These are phyloP conservation scores for Macropodus opercularis DNA, from an alignment of 2,797 vertebrate species.

Conservation along the genomic window DNA sequence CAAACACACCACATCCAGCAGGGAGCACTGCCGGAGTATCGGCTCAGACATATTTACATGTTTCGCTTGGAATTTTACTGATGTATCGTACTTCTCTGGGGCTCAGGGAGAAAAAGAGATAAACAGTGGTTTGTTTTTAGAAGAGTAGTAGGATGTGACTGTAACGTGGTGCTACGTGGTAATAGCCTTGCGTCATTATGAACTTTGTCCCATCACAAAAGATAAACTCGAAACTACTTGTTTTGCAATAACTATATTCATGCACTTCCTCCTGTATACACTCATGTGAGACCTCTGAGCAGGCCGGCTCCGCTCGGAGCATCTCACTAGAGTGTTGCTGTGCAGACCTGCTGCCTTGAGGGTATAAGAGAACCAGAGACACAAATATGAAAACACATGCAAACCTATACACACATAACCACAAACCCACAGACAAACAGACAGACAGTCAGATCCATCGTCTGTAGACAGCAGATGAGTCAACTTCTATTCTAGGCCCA, in stretches of 20 bases:
- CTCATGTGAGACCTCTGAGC: conserved; percentile 1
- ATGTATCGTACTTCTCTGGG: neutral
- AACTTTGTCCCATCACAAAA: neutral
- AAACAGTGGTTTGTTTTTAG: neutral
- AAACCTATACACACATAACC: conserved; percentile 34
- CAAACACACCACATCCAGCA: neutral
- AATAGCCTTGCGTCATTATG: neutral
- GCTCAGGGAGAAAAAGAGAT: neutral
- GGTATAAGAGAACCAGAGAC: conserved; percentile 47
- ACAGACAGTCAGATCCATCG: conserved; percentile 55
- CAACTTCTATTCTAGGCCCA: conserved; percentile 67
- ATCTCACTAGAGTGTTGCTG: conserved; percentile 51
- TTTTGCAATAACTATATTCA: conserved; percentile 22
- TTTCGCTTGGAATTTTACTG: too few species aligned
- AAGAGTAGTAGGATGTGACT: neutral
- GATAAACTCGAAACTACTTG: neutral
- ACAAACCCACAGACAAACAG: conserved; percentile 39
- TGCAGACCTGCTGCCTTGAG: conserved; percentile 53
- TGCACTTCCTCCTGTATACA: neutral
- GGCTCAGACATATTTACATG: neutral
- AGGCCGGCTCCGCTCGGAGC: conserved; percentile 26
- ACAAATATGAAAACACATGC: conserved; percentile 44
- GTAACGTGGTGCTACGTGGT: neutral
- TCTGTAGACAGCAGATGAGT: conserved; percentile 63
- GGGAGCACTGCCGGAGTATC: neutral